phyloP scores from a whole-genome alignment of 2,797 vertebrate genomes.

The Lacerta viridis region DNA sequence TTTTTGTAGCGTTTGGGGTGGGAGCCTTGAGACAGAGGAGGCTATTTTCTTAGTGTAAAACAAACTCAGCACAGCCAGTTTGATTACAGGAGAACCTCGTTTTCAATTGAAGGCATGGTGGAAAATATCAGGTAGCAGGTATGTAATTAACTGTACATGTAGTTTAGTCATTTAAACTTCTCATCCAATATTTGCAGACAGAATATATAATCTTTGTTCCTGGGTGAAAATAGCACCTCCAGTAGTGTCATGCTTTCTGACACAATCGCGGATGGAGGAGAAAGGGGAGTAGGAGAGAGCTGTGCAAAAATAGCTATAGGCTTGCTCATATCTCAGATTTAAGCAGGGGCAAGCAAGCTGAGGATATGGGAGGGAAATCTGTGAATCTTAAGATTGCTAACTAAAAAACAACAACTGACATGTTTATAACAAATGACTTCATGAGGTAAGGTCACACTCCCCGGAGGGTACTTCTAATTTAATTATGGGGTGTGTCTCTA shows the following conservation, averaged over 20 bases:
- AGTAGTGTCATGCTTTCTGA: rapidly evolving
- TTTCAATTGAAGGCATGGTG: not conserved
- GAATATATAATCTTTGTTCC: rapidly evolving
- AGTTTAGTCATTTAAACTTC: not conserved
- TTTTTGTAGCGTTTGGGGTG: too few relatives aligned
- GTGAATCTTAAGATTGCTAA: conserved; percentile 4
- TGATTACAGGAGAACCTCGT: not conserved
- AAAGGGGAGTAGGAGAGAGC: not conserved
- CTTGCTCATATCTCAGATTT: not conserved
- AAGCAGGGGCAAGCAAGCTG: not conserved
- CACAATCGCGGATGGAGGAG: rapidly evolving
- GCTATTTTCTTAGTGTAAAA: not conserved
- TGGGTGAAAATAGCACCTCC: rapidly evolving
- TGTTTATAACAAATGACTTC: conserved; percentile 25
- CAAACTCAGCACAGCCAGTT: not conserved
- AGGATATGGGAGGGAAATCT: not conserved
- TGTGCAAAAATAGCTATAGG: not conserved
- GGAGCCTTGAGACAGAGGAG: too few relatives aligned
- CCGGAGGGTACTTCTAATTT: conserved; percentile 72
- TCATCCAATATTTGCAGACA: not conserved
- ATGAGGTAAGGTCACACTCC: conserved; percentile 58
- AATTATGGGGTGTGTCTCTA: conserved; percentile 77
- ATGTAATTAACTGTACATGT: not conserved
- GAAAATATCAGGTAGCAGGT: rapidly evolving
- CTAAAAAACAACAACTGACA: not conserved